These are phyloP conservation scores for Ceryle rudis DNA, from an alignment of 2,797 vertebrate species.

Conservation along the genomic window DNA sequence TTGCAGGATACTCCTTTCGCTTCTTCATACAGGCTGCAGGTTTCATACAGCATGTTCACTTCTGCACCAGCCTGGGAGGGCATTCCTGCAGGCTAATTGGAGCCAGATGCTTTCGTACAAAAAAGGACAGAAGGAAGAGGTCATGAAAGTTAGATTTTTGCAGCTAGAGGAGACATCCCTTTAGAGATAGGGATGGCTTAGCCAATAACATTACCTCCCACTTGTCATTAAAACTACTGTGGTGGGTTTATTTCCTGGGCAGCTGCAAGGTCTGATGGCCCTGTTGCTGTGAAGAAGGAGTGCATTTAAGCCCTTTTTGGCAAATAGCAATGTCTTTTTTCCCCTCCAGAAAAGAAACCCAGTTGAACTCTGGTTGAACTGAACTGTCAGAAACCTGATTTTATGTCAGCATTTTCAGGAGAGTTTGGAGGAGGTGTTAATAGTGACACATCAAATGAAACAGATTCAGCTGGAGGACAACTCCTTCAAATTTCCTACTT, in stretches of 20 bases:
- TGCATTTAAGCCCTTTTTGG: neutral
- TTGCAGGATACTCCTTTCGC: neutral
- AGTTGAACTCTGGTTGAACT: neutral
- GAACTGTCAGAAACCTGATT: neutral
- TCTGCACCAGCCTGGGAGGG: fast-evolving
- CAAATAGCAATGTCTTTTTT: neutral
- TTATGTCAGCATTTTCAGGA: neutral
- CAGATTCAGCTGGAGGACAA: neutral
- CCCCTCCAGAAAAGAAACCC: neutral
- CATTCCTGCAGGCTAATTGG: neutral
- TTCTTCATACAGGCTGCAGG: neutral
- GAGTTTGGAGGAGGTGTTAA: neutral
- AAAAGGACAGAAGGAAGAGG: neutral
- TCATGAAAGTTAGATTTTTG: neutral
- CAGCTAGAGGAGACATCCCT: neutral
- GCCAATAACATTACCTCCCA: neutral
- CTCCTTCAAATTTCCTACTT: neutral
- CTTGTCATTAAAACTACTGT: neutral
- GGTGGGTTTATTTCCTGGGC: neutral
- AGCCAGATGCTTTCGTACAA: neutral
- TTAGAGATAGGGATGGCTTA: neutral
- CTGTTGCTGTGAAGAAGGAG: neutral
- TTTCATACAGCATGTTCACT: neutral
- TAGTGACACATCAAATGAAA: neutral
- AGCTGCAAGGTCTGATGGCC: neutral